A percentile compares a stretch with the other conserved stretches of the same genome.
Conservation (phyloP, 35 echinoderm and acorn worm genomes). For the Ophioderma brevispina region DNA sequence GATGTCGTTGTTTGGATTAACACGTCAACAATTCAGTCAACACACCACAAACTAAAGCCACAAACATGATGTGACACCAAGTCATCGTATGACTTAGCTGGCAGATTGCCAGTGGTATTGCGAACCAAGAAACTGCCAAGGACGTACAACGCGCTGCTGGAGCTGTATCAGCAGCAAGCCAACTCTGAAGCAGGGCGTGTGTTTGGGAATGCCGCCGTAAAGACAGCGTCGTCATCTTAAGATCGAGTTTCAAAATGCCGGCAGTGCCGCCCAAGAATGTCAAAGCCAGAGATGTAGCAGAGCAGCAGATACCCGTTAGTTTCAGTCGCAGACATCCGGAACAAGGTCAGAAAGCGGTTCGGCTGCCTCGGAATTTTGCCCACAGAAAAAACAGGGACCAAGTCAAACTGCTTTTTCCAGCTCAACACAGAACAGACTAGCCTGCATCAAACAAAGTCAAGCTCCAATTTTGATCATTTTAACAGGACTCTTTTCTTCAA, state of each 20-base stretch:
- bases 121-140: conserved; percentile 48
- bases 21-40: not conserved
- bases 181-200: not conserved
- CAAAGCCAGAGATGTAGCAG: not conserved
- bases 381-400: not conserved
- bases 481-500: not conserved
- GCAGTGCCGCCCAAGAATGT: not conserved
- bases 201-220: not conserved
- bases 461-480: not conserved
- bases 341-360: conserved; percentile 36
- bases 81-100: not conserved
- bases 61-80: not conserved
- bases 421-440: not conserved
- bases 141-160: conserved; percentile 24
- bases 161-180: conserved; percentile 1
- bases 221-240: not conserved
- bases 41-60: not conserved
- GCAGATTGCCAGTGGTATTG: conserved; percentile 38
- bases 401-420: not conserved
- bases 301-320: not conserved
- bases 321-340: not conserved
- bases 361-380: not conserved
- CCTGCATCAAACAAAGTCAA: not conserved
- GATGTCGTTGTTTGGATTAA: not conserved
- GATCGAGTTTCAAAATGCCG: not conserved